These are phyloP conservation scores for Pogonocherus hispidulus DNA, from an alignment of 2,888 invertebrate species.

Conservation along the genomic window DNA sequence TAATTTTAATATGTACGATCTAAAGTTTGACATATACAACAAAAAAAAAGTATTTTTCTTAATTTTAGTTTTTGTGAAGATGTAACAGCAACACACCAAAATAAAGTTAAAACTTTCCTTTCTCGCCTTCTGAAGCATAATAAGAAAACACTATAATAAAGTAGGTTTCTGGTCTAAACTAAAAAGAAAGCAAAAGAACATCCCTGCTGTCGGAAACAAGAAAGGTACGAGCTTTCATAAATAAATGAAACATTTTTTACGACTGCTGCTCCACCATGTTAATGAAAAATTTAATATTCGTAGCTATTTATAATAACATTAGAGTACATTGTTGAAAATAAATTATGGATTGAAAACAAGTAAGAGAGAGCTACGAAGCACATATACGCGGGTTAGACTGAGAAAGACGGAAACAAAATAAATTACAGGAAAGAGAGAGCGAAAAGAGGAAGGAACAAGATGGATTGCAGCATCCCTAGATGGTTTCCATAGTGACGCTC, in stretches of 20 bases:
- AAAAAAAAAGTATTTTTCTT: too few relatives aligned
- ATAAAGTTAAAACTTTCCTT: too few relatives aligned
- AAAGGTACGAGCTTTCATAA: background rate
- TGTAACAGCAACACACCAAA: too few relatives aligned
- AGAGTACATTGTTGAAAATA: slow-evolving; percentile 59
- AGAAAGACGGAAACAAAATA: slow-evolving; percentile 58
- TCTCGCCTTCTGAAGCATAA: too few relatives aligned
- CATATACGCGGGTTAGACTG: slow-evolving; percentile 39
- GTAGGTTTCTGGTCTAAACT: background rate
- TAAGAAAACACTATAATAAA: background rate
- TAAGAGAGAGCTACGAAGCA: slow-evolving; percentile 46
- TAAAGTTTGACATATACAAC: too few relatives aligned
- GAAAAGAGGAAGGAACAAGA: slow-evolving; percentile 62
- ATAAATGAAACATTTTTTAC: background rate
- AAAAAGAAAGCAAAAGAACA: slow-evolving; percentile 7
- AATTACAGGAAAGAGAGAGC: slow-evolving; percentile 62
- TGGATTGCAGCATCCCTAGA: slow-evolving; percentile 66
- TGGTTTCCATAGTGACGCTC: slow-evolving; percentile 66
- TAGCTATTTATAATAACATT: slow-evolving; percentile 58
- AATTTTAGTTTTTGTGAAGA: too few relatives aligned
- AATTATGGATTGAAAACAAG: slow-evolving; percentile 63
- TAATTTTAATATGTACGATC: too few relatives aligned
- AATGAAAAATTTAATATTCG: slow-evolving; percentile 60
- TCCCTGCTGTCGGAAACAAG: background rate
- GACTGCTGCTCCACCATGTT: slow-evolving; percentile 25